Percentiles rank a stretch among this genome's conserved stretches.
phyloP scores from a whole-genome alignment of 2,797 vertebrate species.

The Nasua narica region DNA sequence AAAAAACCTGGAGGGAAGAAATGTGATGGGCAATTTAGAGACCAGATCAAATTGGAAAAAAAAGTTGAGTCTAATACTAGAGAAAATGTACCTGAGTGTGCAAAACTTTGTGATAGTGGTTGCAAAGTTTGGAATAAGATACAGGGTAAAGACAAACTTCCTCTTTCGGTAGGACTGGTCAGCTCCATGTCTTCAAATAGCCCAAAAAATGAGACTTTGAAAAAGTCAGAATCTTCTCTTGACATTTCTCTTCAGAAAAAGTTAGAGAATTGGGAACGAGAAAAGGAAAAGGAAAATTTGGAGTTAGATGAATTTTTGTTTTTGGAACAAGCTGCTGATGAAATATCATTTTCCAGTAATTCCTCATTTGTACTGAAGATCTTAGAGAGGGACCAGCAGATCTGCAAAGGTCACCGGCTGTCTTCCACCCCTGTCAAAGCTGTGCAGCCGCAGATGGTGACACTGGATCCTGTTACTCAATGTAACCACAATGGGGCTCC shows the following conservation, averaged over 20 bases:
- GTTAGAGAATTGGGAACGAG: slow-evolving; percentile 87
- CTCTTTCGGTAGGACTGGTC: background rate
- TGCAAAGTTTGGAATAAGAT: slow-evolving; percentile 49
- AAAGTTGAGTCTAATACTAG: slow-evolving; percentile 71
- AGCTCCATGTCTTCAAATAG: slow-evolving; percentile 21
- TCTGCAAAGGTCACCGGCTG: slow-evolving; percentile 82
- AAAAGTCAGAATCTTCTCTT: slow-evolving; percentile 84
- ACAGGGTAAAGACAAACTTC: slow-evolving; percentile 46
- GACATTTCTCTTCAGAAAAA: slow-evolving; percentile 92
- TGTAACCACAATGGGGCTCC: slow-evolving; percentile 31
- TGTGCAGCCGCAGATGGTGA: slow-evolving; percentile 67
- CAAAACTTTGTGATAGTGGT: slow-evolving; percentile 10
- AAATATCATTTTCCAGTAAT: slow-evolving; percentile 97
- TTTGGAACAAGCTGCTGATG: slow-evolving; percentile 95
- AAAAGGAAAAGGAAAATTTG: slow-evolving; percentile 88
- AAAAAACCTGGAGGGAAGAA: slow-evolving; percentile 68
- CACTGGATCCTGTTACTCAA: background rate
- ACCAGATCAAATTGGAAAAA: slow-evolving; percentile 66
- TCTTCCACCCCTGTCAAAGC: slow-evolving; percentile 96
- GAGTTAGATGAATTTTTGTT: slow-evolving; percentile 98
- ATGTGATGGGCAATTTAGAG: slow-evolving; percentile 67
- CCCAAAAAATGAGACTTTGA: background rate
- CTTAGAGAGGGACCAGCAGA: slow-evolving; percentile 87
- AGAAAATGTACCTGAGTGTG: slow-evolving; percentile 75
- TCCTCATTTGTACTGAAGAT: slow-evolving; percentile 94